A percentile compares a stretch with the other conserved stretches of the same genome.
Evolutionary conservation across 2,113 vertebrate species (phyloP).

Genomic region (Micronycteris hirsuta): DNA sequence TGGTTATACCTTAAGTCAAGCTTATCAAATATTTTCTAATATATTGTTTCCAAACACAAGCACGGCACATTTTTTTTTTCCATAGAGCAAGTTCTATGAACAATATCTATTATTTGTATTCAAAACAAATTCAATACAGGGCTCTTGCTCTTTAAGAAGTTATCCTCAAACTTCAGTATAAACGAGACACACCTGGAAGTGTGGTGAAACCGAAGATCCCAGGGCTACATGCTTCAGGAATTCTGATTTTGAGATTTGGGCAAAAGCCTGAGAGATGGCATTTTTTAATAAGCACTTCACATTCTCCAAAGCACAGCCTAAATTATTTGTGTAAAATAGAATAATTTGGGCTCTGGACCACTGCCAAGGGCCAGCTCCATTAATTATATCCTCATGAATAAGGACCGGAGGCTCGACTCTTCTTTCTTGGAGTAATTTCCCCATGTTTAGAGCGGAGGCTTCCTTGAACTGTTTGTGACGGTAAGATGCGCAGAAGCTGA

Average conservation of each 20-base stretch:
- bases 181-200: not conserved
- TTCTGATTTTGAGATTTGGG: not conserved
- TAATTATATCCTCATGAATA: slow-evolving; percentile 33
- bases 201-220: not conserved
- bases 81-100: not conserved
- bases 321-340: not conserved
- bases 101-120: not conserved
- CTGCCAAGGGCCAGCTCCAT: slow-evolving; percentile 2
- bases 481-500: not conserved
- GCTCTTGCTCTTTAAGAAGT: not conserved
- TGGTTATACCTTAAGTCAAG: slow-evolving; percentile 52
- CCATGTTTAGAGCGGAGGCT: not conserved
- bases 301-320: not conserved
- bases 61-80: not conserved
- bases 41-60: not conserved
- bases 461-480: not conserved
- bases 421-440: not conserved
- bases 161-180: not conserved
- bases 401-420: not conserved
- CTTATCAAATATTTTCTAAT: slow-evolving; percentile 51
- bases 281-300: not conserved
- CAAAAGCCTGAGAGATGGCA: not conserved
- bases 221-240: not conserved
- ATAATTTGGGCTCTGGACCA: not conserved
- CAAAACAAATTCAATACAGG: not conserved